phyloP scores from a whole-genome alignment of 37 sponge, comb jelly and placozoan species.

The Chondrosia reniformis region DNA sequence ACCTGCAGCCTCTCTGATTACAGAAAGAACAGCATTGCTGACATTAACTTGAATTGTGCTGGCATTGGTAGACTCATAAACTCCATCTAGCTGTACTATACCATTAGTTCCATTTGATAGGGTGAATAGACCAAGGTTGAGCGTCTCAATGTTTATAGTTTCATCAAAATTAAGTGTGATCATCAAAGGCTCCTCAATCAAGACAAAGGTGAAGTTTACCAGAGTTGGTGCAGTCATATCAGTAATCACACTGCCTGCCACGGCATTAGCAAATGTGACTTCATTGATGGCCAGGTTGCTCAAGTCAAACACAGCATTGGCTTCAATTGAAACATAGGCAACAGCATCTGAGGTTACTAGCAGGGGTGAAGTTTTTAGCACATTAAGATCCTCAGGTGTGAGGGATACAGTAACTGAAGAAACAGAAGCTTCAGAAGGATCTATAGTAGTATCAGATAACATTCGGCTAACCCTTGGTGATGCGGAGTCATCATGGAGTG shows the following conservation, averaged over 20 bases:
- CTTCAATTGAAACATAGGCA: slow-evolving; percentile 49
- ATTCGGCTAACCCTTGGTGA: slow-evolving; percentile 23
- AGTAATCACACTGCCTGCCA: slow-evolving; percentile 18
- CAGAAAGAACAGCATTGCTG: slow-evolving; percentile 6
- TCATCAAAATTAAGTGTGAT: slow-evolving; percentile 70
- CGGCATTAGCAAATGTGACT: slow-evolving; percentile 25
- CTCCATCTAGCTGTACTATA: slow-evolving; percentile 4
- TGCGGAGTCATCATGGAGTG: slow-evolving; percentile 39
- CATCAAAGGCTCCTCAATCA: slow-evolving; percentile 67
- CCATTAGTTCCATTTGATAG: slow-evolving; percentile 25
- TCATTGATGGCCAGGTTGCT: slow-evolving; percentile 26
- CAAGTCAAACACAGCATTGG: slow-evolving; percentile 48
- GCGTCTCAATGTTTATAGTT: slow-evolving; percentile 42
- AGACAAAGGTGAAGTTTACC: slow-evolving; percentile 55
- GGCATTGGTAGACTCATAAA: slow-evolving; percentile 16
- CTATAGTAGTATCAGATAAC: slow-evolving; percentile 33
- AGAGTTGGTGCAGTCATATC: slow-evolving; percentile 67
- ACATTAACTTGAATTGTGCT: slow-evolving; percentile 48
- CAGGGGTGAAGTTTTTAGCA: slow-evolving; percentile 43
- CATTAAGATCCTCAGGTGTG: slow-evolving; percentile 44
- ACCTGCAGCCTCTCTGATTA: slow-evolving; percentile 24
- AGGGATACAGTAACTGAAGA: slow-evolving; percentile 48
- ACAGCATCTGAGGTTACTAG: slow-evolving; percentile 39
- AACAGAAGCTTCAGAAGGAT: slow-evolving; percentile 11
- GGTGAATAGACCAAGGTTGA: slow-evolving; percentile 21